A percentile compares a stretch with the other conserved stretches of the same genome.
phyloP scores from a whole-genome alignment of 2,797 vertebrate species.

The Phalanger gymnotis region DNA sequence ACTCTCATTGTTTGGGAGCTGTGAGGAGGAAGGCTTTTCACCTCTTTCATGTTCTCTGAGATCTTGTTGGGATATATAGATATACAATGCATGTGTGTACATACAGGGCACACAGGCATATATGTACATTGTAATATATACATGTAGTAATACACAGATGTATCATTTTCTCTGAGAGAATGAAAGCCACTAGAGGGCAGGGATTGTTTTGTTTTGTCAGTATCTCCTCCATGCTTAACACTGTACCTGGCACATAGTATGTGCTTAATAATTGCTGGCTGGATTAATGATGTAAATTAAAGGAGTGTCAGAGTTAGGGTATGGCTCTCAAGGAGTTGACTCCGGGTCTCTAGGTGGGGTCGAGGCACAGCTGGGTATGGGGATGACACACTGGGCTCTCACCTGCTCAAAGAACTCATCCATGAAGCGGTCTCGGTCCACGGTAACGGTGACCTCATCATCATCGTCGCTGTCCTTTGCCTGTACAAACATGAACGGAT shows the following conservation, averaged over 20 bases:
- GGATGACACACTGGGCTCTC: conserved; percentile 58
- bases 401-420: conserved; percentile 99
- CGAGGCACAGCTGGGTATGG: rapidly evolving
- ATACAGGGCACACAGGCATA: neutral
- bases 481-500: conserved; percentile 80
- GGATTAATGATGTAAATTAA: neutral
- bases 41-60: conserved; percentile 95
- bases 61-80: conserved; percentile 86
- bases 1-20: conserved; percentile 94
- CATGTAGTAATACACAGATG: neutral
- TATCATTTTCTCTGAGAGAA: neutral
- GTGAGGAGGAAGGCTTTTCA: conserved; percentile 96
- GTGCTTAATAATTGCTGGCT: neutral
- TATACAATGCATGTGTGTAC: neutral
- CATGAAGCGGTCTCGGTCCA: conserved; percentile 96
- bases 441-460: conserved; percentile 92
- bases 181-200: neutral
- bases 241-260: neutral
- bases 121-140: neutral
- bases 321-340: neutral
- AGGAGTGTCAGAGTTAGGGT: neutral
- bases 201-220: neutral
- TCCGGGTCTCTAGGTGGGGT: rapidly evolving
- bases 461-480: conserved; percentile 95
- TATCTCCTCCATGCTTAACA: neutral